These are phyloP conservation scores for Troides oblongomaculatus DNA, from an alignment of 2,888 invertebrate genomes.

Conservation along the genomic window DNA sequence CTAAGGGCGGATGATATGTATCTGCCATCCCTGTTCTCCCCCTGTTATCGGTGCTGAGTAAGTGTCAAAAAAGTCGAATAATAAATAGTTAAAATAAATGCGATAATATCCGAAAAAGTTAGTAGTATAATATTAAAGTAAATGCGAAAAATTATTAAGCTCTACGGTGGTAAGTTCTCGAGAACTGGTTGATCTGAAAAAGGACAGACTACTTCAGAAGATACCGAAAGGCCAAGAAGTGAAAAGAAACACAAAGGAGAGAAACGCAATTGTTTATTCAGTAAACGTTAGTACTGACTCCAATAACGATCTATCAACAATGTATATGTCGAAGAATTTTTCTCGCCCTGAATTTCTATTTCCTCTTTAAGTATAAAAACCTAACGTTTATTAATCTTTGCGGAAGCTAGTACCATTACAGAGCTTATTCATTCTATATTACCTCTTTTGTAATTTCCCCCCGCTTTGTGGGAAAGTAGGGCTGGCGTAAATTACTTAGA, in stretches of 20 bases:
- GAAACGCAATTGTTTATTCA: neutral
- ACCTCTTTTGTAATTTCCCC: constrained; percentile 56
- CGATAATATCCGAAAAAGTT: too few relatives aligned
- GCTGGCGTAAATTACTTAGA: constrained; percentile 53
- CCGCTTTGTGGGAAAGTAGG: constrained; percentile 62
- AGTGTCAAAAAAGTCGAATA: too few relatives aligned
- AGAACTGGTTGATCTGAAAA: too few relatives aligned
- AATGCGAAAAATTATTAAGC: too few relatives aligned
- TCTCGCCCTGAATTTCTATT: constrained; percentile 19
- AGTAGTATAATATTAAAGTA: too few relatives aligned
- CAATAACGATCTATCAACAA: neutral
- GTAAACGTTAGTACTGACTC: neutral
- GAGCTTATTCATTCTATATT: constrained; percentile 52
- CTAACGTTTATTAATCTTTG: constrained; percentile 24
- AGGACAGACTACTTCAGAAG: neutral
- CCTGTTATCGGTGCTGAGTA: too few relatives aligned
- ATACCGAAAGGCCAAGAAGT: neutral
- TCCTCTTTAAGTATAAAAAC: constrained; percentile 20
- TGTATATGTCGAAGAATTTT: neutral
- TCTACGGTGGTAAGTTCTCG: too few relatives aligned
- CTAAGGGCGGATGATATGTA: too few relatives aligned
- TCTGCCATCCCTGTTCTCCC: too few relatives aligned
- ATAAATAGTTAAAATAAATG: too few relatives aligned
- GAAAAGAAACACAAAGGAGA: neutral
- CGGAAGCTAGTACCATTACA: constrained; percentile 25